Evolutionary conservation across 92 coral and sea anemone genomes (phyloP).

Genomic region (Phenganax marumi): DNA sequence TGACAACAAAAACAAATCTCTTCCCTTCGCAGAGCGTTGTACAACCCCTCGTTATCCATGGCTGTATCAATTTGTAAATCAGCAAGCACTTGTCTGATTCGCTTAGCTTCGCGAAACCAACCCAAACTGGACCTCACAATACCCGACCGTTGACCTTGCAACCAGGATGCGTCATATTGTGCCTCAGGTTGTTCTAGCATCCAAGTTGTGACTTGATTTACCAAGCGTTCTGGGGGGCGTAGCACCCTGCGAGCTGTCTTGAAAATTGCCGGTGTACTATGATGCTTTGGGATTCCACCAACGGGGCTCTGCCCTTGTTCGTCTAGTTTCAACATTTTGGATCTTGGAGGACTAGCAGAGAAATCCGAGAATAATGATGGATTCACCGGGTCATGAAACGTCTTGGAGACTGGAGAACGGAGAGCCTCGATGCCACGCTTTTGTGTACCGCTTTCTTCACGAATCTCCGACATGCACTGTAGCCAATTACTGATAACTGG

Average conservation of each 20-base stretch:
- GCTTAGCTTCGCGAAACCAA: slow-evolving; percentile 27
- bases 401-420: background rate
- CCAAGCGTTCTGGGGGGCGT: slow-evolving; percentile 36
- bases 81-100: slow-evolving; percentile 30
- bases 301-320: background rate
- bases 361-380: background rate
- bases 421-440: background rate
- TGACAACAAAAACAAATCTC: slow-evolving; percentile 40
- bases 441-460: background rate
- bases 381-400: background rate
- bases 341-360: background rate
- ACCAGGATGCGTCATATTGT: slow-evolving; percentile 15
- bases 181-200: slow-evolving; percentile 7
- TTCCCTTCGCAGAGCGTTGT: slow-evolving; percentile 6
- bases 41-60: slow-evolving; percentile 10
- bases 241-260: slow-evolving; percentile 21
- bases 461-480: slow-evolving; percentile 38
- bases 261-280: slow-evolving; percentile 17
- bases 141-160: slow-evolving; percentile 10
- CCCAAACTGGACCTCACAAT: background rate
- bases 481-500: slow-evolving; percentile 26
- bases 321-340: background rate
- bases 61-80: slow-evolving; percentile 26
- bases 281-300: background rate
- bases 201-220: slow-evolving; percentile 38